Evolutionary conservation across 1,140 invertebrate species (phyloP), one percentile per base, ranked within the genome.

Genomic region (Microplitis demolitor): DNA sequence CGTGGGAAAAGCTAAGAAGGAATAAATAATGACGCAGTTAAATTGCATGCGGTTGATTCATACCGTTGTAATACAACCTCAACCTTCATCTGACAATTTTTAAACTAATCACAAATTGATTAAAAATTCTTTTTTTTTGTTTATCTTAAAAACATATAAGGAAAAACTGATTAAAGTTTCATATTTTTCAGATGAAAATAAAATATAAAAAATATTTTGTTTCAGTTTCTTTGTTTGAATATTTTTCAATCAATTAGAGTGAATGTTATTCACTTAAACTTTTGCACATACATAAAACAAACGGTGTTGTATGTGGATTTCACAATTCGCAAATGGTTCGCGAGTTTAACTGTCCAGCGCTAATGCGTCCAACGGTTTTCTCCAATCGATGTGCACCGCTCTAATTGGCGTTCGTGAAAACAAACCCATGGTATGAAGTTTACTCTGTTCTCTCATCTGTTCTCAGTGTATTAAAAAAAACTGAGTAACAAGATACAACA

Each of bases 321-420:
- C 69, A 74, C 73, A 69, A 71, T 74, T 74, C 60, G 61, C 73
- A 71, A 74, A 74, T 74, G 64, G 71, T 66, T 75, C 14, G 71
- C 64, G 67, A 72, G 70, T 72, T 72, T 75, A 72, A 75, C 74
- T 67, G 74, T 72, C 71, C 71, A 63, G 53, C 62, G 74, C 67
- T 75, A 75, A 75, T 75, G 74, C 71, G 74, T 75, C 67, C 70
- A 75, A 75, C 74, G 74, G 74, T 75, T 75, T 74, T 64, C 64
- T 62, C 69, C 74, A 67, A 75, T 75, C 74, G 71, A 75, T 72
- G 60, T 58, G 45, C 74, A 72, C 58, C 70, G 74, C 70, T 72
- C 74, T 75, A 75, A 75, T 75, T 75, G 71, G 74, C 62, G 58
- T 60, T 75, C 74, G 71, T 72, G 71, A 75, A 75, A 75, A 75